A percentile compares a stretch with the other conserved stretches of the same genome.
These are phyloP conservation scores for Phasia obesa DNA, from an alignment of 2,888 invertebrate species.

Conservation along the genomic window DNA sequence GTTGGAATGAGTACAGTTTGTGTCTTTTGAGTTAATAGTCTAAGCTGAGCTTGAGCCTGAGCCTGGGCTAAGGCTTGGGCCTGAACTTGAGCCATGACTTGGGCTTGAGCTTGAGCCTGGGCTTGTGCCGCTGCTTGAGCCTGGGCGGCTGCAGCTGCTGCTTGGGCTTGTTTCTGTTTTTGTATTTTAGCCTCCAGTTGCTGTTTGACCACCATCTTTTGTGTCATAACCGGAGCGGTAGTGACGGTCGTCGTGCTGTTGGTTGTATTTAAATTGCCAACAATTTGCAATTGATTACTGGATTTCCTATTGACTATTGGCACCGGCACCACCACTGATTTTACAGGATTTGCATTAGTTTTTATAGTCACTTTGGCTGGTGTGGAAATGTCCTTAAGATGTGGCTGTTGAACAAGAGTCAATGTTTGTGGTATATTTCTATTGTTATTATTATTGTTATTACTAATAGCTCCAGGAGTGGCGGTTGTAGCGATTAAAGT, in stretches of 20 bases:
- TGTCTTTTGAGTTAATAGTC: conserved; percentile 81
- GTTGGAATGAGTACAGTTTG: conserved; percentile 84
- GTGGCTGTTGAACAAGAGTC: conserved; percentile 76
- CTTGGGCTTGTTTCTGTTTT: conserved; percentile 82
- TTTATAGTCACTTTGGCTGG: conserved; percentile 77
- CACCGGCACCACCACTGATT: conserved; percentile 52
- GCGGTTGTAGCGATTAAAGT: conserved; percentile 79
- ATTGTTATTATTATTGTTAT: conserved; percentile 30
- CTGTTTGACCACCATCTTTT: conserved; percentile 85
- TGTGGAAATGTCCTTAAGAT: conserved; percentile 67
- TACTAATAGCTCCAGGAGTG: conserved; percentile 5
- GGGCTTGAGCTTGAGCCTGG: conserved; percentile 76
- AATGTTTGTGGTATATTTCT: conserved; percentile 74
- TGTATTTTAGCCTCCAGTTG: conserved; percentile 89
- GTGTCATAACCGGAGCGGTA: conserved; percentile 77
- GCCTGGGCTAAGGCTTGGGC: conserved; percentile 64
- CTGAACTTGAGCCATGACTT: conserved; percentile 75
- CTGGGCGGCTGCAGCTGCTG: conserved; percentile 76
- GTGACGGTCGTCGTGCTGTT: conserved; percentile 58
- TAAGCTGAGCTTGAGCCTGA: conserved; percentile 74
- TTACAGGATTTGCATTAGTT: conserved; percentile 58
- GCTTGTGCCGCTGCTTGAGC: conserved; percentile 82
- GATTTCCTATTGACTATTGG: conserved; percentile 54
- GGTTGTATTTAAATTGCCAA: conserved; percentile 59
- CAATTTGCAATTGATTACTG: conserved; percentile 71